These are phyloP conservation scores for Acanthurus tractus DNA, from an alignment of 2,797 vertebrate genomes.

Conservation along the genomic window DNA sequence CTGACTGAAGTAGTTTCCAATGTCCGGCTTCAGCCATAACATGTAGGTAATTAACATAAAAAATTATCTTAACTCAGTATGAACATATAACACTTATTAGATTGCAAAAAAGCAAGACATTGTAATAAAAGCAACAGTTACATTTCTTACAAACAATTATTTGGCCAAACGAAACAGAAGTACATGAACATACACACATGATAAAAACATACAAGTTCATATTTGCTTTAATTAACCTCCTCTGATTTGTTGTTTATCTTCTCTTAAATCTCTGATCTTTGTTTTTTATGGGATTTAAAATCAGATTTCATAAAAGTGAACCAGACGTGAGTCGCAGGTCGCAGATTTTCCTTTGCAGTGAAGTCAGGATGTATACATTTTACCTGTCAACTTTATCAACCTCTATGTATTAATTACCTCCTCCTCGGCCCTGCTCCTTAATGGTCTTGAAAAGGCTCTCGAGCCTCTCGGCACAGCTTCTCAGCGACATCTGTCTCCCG, in stretches of 20 bases:
- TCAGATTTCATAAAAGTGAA: neutral
- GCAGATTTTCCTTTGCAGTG: neutral
- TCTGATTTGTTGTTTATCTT: slow-evolving; percentile 6
- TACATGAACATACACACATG: neutral
- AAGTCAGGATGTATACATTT: slow-evolving; percentile 68
- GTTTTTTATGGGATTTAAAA: slow-evolving; percentile 22
- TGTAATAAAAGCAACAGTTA: neutral
- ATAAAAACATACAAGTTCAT: neutral
- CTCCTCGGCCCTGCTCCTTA: slow-evolving; percentile 43
- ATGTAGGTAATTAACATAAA: no score
- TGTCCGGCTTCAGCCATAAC: no score
- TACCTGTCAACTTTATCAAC: slow-evolving; percentile 55
- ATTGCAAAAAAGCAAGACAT: no score
- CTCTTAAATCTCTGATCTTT: neutral
- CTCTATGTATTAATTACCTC: slow-evolving; percentile 62
- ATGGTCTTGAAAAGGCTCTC: slow-evolving; percentile 48
- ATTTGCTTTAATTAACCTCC: slow-evolving; percentile 24
- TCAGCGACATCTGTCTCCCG: slow-evolving; percentile 61
- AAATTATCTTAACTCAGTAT: no score
- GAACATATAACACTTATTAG: no score
- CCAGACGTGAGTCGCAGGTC: neutral
- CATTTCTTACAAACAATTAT: neutral
- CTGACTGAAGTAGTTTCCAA: no score
- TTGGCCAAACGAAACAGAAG: neutral
- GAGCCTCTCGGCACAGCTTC: slow-evolving; percentile 4